Conservation (phyloP, 1,140 invertebrate genomes). For the Zaprionus ghesquierei region DNA sequence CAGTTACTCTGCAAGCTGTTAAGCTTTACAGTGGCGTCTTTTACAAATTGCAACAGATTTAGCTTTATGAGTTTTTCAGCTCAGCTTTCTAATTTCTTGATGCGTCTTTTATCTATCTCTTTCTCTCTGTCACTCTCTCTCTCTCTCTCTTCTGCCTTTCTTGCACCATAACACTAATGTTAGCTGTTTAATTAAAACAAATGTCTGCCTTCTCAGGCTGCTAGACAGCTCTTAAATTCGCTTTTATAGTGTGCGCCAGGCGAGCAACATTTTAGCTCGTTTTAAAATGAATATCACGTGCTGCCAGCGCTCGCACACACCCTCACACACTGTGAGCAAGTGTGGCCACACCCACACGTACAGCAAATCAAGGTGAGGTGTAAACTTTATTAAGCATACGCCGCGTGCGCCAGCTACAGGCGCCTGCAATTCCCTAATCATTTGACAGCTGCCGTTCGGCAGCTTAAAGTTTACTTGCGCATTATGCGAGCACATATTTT, state of each 20-base stretch:
- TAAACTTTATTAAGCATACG: slow-evolving; percentile 69
- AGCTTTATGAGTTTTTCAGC: too few relatives aligned
- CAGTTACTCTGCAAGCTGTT: accelerated
- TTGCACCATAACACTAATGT: not conserved
- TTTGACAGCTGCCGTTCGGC: slow-evolving; percentile 61
- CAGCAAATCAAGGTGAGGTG: slow-evolving; percentile 61
- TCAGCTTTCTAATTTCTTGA: too few relatives aligned
- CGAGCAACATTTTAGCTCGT: not conserved
- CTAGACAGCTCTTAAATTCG: not conserved
- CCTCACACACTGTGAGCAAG: not conserved
- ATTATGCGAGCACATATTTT: slow-evolving; percentile 52
- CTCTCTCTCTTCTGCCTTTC: not conserved
- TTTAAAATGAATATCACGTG: slow-evolving; percentile 67
- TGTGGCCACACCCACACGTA: slow-evolving; percentile 23
- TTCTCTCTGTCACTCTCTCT: too few relatives aligned
- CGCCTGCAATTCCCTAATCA: slow-evolving; percentile 52
- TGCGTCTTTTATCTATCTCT: not conserved
- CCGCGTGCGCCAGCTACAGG: slow-evolving; percentile 17
- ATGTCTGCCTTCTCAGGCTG: not conserved
- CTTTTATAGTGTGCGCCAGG: not conserved
- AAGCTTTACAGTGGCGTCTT: not conserved
- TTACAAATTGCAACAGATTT: too few relatives aligned
- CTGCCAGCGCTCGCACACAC: slow-evolving; percentile 10
- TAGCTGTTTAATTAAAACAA: not conserved
- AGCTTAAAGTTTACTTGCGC: slow-evolving; percentile 60